phyloP scores from a whole-genome alignment of 2,888 invertebrate genomes.

The Drosophila paracracens region DNA sequence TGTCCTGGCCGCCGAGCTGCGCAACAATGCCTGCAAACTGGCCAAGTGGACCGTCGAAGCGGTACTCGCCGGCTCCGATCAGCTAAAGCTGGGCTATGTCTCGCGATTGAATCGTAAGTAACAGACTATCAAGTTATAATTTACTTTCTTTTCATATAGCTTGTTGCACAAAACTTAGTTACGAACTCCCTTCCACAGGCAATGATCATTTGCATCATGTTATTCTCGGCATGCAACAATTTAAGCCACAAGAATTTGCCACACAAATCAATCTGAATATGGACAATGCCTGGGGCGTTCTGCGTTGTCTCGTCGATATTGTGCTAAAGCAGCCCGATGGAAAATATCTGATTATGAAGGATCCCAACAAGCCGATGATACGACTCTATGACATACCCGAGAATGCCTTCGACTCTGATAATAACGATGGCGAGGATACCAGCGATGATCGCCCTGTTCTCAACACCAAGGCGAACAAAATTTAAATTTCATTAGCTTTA shows the following conservation, averaged over 20 bases:
- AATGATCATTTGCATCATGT: conserved; percentile 97
- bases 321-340: conserved; percentile 99
- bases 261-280: conserved; percentile 99
- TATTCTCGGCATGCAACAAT: conserved; percentile 98
- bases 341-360: conserved; percentile 98
- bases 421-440: conserved; percentile 66
- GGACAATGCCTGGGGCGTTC: conserved; percentile 99
- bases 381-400: conserved; percentile 99
- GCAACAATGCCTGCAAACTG: conserved; percentile 99
- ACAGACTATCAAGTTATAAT: not conserved
- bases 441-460: conserved; percentile 44
- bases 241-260: conserved; percentile 99
- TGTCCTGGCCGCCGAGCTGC: conserved; percentile 98
- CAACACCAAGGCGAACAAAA: conserved; percentile 10
- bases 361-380: conserved; percentile 99
- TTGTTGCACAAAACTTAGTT: too few species aligned
- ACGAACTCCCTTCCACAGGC: conserved; percentile 14
- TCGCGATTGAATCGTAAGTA: conserved; percentile 91
- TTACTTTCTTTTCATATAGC: not conserved
- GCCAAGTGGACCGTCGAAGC: conserved; percentile 99
- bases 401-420: conserved; percentile 98
- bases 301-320: conserved; percentile 98
- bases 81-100: conserved; percentile 99
- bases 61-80: conserved; percentile 97
- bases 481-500: not conserved